Base-by-base conservation (phyloP, 2,113 vertebrate species). In the Coregonus clupeaformis region DNA sequence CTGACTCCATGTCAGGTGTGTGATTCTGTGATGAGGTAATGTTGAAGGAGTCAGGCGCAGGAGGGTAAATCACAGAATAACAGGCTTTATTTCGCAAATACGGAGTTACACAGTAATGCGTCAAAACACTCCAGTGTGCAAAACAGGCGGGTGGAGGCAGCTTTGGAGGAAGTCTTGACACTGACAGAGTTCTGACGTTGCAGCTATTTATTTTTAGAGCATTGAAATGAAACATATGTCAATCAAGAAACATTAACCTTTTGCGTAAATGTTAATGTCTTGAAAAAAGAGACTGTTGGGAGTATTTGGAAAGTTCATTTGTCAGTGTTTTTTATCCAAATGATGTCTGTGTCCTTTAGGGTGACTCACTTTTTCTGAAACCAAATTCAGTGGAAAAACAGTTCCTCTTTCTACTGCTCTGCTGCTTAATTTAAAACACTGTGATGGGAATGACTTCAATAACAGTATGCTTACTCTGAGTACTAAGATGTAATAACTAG, bases 231-330 rank as follows among this genome's bases (percentile, higher is more conserved):
- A 80, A 82, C 78, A 77, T 69, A 73, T 81, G 91, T 84, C 83
- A 88, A 80, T 87, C 79, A 83, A 60, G 74, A 85, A 78, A 80
- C 63, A 82, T 79, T 91, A 83, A 90, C 88, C 89, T 91, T 91
- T 91, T 65, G 73, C 69, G 70, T 77, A 87, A 91, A 91, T 90
- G 88, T 82, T 89, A 87, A 81, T 69, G 77, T 71, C 27, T 80
- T 63, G 82, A 67, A 80, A 27, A 86, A 80, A 80, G 55, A 72
- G 80, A 83, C 63, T 16, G 29, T 80, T 85, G 71, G 36, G 78
- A 89, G 74, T 80, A 78, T 86, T 87, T 32, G 76, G 74, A 91
- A 89, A 91, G 89, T 88, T 91, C 85, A 90, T 88, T 90, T 90
- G 84, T 90, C 87, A 80, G 18, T 80, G 78, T 84, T 86, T 82